Conservation (phyloP, 92 coral and sea anemone genomes). For the Porites lobata region DNA sequence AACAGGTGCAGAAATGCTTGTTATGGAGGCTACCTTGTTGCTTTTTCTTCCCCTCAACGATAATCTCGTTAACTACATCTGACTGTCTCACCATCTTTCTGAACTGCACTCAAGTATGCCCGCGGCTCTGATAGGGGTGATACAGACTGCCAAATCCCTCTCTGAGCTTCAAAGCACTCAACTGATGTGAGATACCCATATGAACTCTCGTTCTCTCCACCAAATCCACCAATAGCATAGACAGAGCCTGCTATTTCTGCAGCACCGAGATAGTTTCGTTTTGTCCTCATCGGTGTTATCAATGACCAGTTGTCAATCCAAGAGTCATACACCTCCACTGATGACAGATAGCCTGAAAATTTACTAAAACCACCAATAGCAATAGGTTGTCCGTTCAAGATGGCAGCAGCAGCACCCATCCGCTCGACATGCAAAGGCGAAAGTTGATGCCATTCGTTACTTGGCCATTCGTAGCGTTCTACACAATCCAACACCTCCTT, state of each 20-base stretch:
- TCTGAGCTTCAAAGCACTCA: constrained; percentile 73
- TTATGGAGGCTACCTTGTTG: background rate
- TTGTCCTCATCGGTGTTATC: constrained; percentile 59
- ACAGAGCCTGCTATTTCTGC: constrained; percentile 64
- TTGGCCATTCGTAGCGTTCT: constrained; percentile 86
- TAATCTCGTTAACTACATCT: background rate
- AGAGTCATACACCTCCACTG: constrained; percentile 79
- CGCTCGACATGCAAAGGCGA: constrained; percentile 70
- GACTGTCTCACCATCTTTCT: constrained; percentile 64
- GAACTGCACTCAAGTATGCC: constrained; percentile 72
- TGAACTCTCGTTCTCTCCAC: constrained; percentile 52
- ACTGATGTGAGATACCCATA: constrained; percentile 68
- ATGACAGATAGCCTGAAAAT: constrained; percentile 69
- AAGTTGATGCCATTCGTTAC: constrained; percentile 71
- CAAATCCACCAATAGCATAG: constrained; percentile 86
- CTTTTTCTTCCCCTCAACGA: background rate
- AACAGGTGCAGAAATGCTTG: too few relatives aligned
- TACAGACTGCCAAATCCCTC: constrained; percentile 71
- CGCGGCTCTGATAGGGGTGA: constrained; percentile 75
- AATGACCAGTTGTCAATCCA: constrained; percentile 73
- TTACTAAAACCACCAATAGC: constrained; percentile 74
- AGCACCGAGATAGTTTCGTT: constrained; percentile 76
- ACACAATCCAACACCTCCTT: constrained; percentile 72
- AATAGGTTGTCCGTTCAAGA: constrained; percentile 60
- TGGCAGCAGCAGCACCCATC: constrained; percentile 74